Conservation (phyloP, 2,797 vertebrate species). For the Gadopsis marmoratus region DNA sequence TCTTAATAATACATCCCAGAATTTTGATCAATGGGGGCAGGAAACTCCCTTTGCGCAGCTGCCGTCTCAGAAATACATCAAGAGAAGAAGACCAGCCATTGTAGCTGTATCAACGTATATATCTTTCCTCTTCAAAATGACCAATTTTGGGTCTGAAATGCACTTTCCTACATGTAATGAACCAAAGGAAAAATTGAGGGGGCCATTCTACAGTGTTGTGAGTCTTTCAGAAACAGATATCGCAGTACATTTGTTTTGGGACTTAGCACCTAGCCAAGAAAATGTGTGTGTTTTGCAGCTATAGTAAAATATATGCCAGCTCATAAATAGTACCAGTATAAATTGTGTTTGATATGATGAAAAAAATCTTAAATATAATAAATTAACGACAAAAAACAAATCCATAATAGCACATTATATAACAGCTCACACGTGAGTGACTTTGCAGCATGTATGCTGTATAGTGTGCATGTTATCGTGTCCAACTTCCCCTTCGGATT, state of each 20-base stretch:
- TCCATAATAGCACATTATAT: not conserved
- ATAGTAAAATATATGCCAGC: too few species aligned
- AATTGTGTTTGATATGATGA: too few species aligned
- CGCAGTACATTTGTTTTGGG: too few species aligned
- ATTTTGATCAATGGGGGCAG: not conserved
- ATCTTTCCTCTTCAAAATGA: not conserved
- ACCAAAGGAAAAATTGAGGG: too few species aligned
- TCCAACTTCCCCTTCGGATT: constrained; percentile 15
- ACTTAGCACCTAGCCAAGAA: too few species aligned
- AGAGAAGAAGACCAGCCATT: not conserved
- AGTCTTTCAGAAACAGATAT: too few species aligned
- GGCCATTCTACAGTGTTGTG: too few species aligned
- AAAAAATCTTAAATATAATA: too few species aligned
- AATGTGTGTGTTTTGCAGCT: too few species aligned
- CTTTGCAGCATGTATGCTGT: not conserved
- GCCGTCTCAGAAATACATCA: not conserved
- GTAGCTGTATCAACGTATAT: not conserved
- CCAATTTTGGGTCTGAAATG: too few species aligned
- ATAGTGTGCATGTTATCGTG: not conserved
- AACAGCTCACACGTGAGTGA: constrained; percentile 9
- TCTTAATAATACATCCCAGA: not conserved
- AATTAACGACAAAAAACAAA: not conserved
- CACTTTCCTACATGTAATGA: too few species aligned
- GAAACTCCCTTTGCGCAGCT: not conserved
- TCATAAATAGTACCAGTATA: too few species aligned